These are phyloP conservation scores for Operophtera brumata DNA, from an alignment of 2,888 invertebrate genomes.

Conservation along the genomic window DNA sequence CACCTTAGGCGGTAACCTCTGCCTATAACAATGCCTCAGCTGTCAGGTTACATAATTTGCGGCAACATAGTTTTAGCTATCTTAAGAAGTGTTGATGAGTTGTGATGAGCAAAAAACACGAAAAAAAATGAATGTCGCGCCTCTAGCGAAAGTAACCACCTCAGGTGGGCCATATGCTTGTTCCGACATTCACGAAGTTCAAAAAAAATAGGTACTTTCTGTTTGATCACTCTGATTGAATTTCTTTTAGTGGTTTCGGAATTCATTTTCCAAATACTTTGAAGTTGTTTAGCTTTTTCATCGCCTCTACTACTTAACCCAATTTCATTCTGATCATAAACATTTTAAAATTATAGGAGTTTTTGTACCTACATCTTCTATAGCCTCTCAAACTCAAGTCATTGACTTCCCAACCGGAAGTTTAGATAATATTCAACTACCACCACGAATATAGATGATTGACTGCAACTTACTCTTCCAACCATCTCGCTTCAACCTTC, in stretches of 20 bases:
- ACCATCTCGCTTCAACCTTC: conserved; percentile 46
- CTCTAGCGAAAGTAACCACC: too few species aligned
- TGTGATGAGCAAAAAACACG: too few species aligned
- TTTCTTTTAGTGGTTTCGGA: conserved; percentile 6
- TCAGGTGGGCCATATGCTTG: too few species aligned
- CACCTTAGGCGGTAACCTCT: too few species aligned
- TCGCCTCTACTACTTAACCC: conserved; percentile 18
- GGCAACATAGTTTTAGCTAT: too few species aligned
- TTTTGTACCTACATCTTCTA: conserved; percentile 8
- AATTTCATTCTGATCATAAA: conserved; percentile 21
- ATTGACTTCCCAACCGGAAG: conserved; percentile 75
- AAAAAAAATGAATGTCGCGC: too few species aligned
- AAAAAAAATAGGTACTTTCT: too few species aligned
- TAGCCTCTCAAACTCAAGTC: conserved; percentile 36
- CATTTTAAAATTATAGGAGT: conserved; percentile 25
- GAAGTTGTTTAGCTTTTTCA: conserved; percentile 14
- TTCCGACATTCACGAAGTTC: too few species aligned
- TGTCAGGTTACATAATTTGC: too few species aligned
- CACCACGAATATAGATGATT: conserved; percentile 79
- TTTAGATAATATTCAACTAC: conserved; percentile 73
- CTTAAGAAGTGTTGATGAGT: too few species aligned
- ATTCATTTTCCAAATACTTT: conserved; percentile 14
- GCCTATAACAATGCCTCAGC: too few species aligned
- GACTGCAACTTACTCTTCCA: conserved; percentile 41
- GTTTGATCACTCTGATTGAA: neutral